phyloP scores from a whole-genome alignment of 2,113 vertebrate species.

The Megaceryle maxima region DNA sequence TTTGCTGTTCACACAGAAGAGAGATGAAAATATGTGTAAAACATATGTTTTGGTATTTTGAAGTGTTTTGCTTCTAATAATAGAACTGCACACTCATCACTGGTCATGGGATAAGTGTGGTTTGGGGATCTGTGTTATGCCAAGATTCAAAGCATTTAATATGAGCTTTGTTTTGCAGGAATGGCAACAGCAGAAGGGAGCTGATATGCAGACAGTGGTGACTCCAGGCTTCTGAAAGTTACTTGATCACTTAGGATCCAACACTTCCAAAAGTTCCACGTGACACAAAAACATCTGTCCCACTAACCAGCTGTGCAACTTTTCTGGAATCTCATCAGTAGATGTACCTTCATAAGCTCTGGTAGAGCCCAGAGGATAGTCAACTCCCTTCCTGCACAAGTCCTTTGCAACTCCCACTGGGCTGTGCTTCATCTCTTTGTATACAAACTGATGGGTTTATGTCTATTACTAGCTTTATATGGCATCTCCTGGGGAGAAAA shows the following conservation, averaged over 20 bases:
- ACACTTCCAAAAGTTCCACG: background rate
- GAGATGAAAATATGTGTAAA: constrained; percentile 10
- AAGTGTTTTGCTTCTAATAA: constrained; percentile 47
- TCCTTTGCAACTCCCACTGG: background rate
- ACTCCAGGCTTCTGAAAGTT: constrained; percentile 26
- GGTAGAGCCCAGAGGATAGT: background rate
- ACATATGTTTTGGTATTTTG: background rate
- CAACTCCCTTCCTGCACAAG: background rate
- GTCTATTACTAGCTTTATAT: background rate
- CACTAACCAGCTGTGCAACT: background rate
- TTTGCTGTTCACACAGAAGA: background rate
- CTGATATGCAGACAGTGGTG: background rate
- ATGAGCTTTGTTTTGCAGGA: constrained; percentile 9
- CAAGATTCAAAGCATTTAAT: constrained; percentile 1
- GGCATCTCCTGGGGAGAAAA: background rate
- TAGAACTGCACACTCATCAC: constrained; percentile 52
- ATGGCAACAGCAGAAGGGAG: background rate
- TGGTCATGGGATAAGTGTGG: constrained; percentile 32
- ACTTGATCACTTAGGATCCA: background rate
- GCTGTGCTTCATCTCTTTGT: background rate
- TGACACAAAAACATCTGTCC: background rate
- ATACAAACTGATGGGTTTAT: background rate
- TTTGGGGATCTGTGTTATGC: constrained; percentile 19
- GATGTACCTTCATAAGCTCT: background rate
- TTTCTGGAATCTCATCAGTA: background rate